Base-by-base conservation (phyloP, 2,888 invertebrate genomes). In the Venusia cambrica region DNA sequence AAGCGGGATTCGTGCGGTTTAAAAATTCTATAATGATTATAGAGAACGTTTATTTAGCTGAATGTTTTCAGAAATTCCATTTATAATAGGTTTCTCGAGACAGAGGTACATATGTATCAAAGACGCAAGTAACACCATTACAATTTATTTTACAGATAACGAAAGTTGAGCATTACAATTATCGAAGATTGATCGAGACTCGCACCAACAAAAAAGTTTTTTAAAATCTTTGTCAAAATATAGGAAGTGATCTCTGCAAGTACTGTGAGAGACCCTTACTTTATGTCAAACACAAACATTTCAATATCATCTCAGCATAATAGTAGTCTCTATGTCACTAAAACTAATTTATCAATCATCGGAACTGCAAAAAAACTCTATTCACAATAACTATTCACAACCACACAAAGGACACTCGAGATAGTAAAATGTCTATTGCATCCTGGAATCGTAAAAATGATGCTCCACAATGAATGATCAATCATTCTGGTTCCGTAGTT, bases 381-480 rank as follows among this genome's bases (percentile, higher is more conserved):
- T 61, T 60, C 58, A 70, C 70, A 75, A 73, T 62, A 48, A 45
- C 38, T 57, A 58, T 60, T 55, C 58, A 54, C 48, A 68, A 60
- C 65, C 68, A 73, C 65, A 73, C 63, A 68, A 66, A 68, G 61
- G 58, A 50, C 58, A 68, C 73, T 72, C 62, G 48, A 64, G 43
- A 49, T 65, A 68, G 68, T 73, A 69, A 73, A 73, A 69, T 4
- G 39, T 73, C 74, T 75, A 76, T 76, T 68, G 68, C 72, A 62
- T 63, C 50, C 57, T 61, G 51, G 50, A 70, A 73, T 75, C 76
- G 72, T 78, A 76, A 78, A 76, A 75, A 69, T 72, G 77, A 72
- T 76, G 64, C 53, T 58, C 62, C 60, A 77, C 77, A 76, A 73
- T 73, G 69, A 72, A 72, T 73, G 59, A 85, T 85, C 84, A 77